These are phyloP conservation scores for Ectropis crepuscularia DNA, from an alignment of 2,888 invertebrate species.

Conservation along the genomic window DNA sequence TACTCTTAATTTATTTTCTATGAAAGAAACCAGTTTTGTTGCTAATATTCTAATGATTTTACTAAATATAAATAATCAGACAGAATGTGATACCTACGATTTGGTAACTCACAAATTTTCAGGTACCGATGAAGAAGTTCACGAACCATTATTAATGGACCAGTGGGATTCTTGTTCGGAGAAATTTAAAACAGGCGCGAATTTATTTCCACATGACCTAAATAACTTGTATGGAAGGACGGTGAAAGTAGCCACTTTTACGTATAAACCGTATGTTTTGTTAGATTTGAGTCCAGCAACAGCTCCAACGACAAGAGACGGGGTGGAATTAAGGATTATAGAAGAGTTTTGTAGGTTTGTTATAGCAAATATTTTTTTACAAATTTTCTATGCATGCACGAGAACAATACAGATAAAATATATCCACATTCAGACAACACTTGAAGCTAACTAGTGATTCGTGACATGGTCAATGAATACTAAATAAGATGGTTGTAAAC, in stretches of 20 bases:
- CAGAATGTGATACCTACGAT: constrained; percentile 57
- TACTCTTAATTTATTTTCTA: constrained; percentile 56
- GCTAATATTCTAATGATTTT: constrained; percentile 66
- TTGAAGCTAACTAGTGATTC: too few relatives aligned
- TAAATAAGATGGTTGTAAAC: too few relatives aligned
- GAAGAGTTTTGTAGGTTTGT: constrained; percentile 79
- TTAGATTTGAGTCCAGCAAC: constrained; percentile 65
- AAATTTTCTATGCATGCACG: neutral
- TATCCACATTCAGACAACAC: too few relatives aligned
- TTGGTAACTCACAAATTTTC: constrained; percentile 74
- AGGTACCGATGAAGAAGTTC: constrained; percentile 52
- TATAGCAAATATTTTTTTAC: neutral
- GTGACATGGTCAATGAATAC: too few relatives aligned
- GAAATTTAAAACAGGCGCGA: constrained; percentile 58
- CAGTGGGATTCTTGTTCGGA: constrained; percentile 68
- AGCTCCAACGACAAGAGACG: constrained; percentile 76
- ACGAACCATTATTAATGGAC: constrained; percentile 63
- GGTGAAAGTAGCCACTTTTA: constrained; percentile 82
- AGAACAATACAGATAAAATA: too few relatives aligned
- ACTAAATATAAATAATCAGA: constrained; percentile 39
- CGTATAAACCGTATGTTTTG: constrained; percentile 85
- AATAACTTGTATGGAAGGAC: constrained; percentile 72
- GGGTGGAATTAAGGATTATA: constrained; percentile 77
- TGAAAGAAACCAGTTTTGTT: constrained; percentile 63
- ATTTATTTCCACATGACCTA: constrained; percentile 80